Evolutionary conservation across 2,113 vertebrate genomes (phyloP), one percentile per base, ranked within the genome.

Genomic region (Phainopepla nitens): DNA sequence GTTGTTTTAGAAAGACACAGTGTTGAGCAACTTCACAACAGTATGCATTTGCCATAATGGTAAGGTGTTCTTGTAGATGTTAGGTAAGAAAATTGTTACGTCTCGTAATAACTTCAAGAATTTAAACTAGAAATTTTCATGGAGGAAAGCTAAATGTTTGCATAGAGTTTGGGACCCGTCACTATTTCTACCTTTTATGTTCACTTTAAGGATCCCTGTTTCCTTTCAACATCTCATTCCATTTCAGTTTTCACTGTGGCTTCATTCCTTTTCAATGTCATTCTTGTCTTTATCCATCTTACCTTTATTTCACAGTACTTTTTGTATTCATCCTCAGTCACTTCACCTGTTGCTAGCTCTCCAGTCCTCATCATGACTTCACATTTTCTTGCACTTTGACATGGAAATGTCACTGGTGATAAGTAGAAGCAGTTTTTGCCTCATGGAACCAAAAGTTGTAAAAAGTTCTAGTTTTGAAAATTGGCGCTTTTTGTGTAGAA

Each of bases 91-190:
- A 65, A 65, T 33, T 39, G 13, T 56, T 84, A 56, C 45, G 25
- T 41, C 19, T 85, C 35, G 39, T 50, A 61, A 42, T 39, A 69
- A 65, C 23, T 58, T 92, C 33, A 70, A 9, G 31, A 62, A n/a
- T 58, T 69, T 27, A 60, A 80, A 23, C 36, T 44, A 4, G 14
- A n/a, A 22, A 12, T 73, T 93, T 60, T 65, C 21, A 5, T 86
- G 50, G 39, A 80, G 39, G n/a, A 51, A 58, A 83, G 20, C 47
- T 75, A 49, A 35, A 64, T 41, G n/a, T 93, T 85, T 85, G 56
- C 58, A 16, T 51, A 89, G 33, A 75, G 42, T 82, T 95, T 94
- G 95, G 96, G 94, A 97, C 95, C 95, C 88, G 90, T 96, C 94
- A 95, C 91, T 90, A 29, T 70, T 90, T 93, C 62, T 86, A 3